Evolutionary conservation across 2,797 vertebrate species (phyloP), one percentile per base, ranked within the genome.

Genomic region (Oreochromis mossambicus): DNA sequence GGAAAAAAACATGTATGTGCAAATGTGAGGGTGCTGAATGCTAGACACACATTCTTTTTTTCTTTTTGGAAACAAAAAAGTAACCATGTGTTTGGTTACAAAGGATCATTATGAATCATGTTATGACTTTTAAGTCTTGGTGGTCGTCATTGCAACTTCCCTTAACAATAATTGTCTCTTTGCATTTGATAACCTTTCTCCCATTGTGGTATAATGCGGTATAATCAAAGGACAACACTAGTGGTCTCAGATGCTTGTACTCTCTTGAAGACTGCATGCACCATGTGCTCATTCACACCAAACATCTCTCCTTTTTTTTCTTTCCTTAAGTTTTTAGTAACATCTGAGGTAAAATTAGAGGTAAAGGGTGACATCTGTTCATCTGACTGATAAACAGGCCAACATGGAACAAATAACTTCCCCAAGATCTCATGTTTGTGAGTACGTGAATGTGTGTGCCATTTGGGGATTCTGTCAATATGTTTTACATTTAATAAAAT

Each of bases 401-500:
- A 85, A 92, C 84, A 85, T 93, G 82, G 90, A 92, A 94, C 94
- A 89, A 92, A 92, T 73, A 90, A 90, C 85, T 84, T 89, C 90
- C 91, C 89, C 87, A 92, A 88, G 63, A 91, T 92, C 89, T 92
- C 78, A 38, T 92, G 87, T 92, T 85, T 87, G 91, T 95, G 92
- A 93, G 75, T 92, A 84, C 55, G 88, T 91, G 90, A 83, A 80
- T 70, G 85, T 83, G 90, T 94, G 94, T 92, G 94, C 89, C 89
- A 61, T 86, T 82, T 86, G 92, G 90, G 91, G 89, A 85, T 90
- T 92, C 79, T 88, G 86, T 96, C 89, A 88, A 88, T 92, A 93
- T 93, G 93, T 95, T 94, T 95, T 92, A 96, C 93, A 95, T 95
- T 93, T 95, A 94, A 92, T 94, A 95, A 96, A 96, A 96, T 95